These are phyloP conservation scores for Leptinotarsa rubiginosa DNA, from an alignment of 2,888 invertebrate species.

Conservation along the genomic window DNA sequence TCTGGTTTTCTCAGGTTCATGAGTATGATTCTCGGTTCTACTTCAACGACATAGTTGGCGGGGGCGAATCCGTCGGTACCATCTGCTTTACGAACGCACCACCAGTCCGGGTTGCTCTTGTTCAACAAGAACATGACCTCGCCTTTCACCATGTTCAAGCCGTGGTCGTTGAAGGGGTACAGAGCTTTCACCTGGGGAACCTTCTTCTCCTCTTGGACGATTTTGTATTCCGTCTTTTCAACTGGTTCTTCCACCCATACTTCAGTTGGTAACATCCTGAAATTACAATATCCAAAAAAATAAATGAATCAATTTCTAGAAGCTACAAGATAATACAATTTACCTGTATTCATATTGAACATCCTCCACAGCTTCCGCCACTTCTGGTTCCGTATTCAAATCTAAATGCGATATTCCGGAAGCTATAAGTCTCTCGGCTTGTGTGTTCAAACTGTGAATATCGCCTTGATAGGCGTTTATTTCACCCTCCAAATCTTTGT, in stretches of 20 bases:
- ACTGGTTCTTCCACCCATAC: constrained; percentile 93
- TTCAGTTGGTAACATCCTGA: constrained; percentile 84
- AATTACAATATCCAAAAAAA: constrained; percentile 29
- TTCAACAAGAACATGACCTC: constrained; percentile 86
- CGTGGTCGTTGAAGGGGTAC: constrained; percentile 93
- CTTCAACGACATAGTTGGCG: constrained; percentile 94
- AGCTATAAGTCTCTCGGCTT: constrained; percentile 81
- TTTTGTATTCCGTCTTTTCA: constrained; percentile 85
- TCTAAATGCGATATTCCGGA: constrained; percentile 80
- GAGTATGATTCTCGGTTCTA: constrained; percentile 87
- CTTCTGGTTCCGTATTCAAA: constrained; percentile 75
- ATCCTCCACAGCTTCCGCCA: constrained; percentile 73
- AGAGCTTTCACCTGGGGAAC: constrained; percentile 89
- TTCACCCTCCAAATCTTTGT: constrained; percentile 89
- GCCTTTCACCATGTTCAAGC: constrained; percentile 91
- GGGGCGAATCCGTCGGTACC: constrained; percentile 97
- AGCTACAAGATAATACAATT: constrained; percentile 20
- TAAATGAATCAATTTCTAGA: too few species aligned
- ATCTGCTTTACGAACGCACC: constrained; percentile 95
- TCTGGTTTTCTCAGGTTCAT: constrained; percentile 88
- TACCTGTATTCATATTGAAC: constrained; percentile 68
- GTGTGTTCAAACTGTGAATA: constrained; percentile 79
- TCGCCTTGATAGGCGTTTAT: constrained; percentile 89
- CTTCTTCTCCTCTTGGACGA: constrained; percentile 87
- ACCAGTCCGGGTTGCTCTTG: constrained; percentile 98